phyloP scores from a whole-genome alignment of 2,797 vertebrate genomes.

The Smutsia temminckii region DNA sequence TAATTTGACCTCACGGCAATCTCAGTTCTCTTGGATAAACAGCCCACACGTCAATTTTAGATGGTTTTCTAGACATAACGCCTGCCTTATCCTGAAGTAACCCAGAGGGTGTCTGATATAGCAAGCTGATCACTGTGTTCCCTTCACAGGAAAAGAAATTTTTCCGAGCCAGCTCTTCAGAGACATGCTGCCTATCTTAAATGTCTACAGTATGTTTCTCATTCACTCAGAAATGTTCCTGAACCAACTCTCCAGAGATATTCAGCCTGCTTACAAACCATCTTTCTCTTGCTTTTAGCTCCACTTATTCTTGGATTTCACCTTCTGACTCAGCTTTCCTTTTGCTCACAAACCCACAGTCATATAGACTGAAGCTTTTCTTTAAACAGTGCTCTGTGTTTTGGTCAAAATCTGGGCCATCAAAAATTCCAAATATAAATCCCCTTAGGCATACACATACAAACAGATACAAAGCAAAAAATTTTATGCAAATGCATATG shows the following conservation, averaged over 20 bases:
- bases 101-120: not conserved
- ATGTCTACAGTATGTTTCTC: not conserved
- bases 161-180: not conserved
- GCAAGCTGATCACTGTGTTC: slow-evolving; percentile 50
- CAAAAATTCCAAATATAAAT: not conserved
- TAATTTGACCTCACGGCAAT: not conserved
- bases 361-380: not conserved
- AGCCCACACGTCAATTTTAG: not conserved
- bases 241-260: not conserved
- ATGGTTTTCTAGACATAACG: slow-evolving; percentile 19
- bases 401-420: not conserved
- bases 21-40: slow-evolving; percentile 15
- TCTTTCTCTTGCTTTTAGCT: not conserved
- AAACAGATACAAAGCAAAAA: not conserved
- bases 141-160: not conserved
- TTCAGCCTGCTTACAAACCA: not conserved
- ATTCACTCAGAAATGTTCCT: not conserved
- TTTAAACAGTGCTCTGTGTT: not conserved
- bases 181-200: not conserved
- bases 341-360: not conserved
- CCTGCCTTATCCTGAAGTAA: slow-evolving; percentile 41
- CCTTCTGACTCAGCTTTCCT: not conserved
- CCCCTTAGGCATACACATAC: not conserved
- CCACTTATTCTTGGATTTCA: not conserved
- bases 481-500: not conserved